Conservation (phyloP, 2,113 vertebrate genomes). For the Psophia crepitans region DNA sequence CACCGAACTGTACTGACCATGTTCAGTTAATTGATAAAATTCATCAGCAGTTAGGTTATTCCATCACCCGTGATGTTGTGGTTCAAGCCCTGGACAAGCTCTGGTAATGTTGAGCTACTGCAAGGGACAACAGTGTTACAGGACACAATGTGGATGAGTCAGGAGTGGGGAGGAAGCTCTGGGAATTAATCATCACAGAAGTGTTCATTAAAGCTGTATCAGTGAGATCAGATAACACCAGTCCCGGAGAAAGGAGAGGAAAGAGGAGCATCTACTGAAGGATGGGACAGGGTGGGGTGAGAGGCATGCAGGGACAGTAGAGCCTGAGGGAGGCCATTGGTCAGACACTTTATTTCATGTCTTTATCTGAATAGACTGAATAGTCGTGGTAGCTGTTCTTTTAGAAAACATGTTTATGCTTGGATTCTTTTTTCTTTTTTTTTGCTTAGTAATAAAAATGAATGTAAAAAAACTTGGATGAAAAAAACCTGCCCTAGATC, state of each 20-base stretch:
- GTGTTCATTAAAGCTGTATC: rapidly evolving
- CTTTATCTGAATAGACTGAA: not conserved
- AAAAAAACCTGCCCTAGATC: rapidly evolving
- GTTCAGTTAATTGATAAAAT: not conserved
- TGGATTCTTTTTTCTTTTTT: no score
- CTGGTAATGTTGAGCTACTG: not conserved
- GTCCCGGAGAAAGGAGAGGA: not conserved
- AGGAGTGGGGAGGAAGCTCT: not conserved
- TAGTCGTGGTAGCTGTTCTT: not conserved
- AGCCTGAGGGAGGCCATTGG: rapidly evolving
- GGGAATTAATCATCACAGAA: not conserved
- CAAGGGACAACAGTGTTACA: not conserved
- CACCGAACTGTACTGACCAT: no score
- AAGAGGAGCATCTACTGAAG: not conserved
- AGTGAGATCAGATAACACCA: not conserved
- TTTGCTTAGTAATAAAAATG: not conserved
- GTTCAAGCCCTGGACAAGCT: not conserved
- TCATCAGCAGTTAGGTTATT: not conserved
- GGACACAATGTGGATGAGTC: rapidly evolving
- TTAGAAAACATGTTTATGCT: not conserved
- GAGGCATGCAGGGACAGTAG: not conserved
- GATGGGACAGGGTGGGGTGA: not conserved
- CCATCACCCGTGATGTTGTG: not conserved
- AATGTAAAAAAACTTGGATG: not conserved
- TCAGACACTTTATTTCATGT: not conserved